Percentiles rank a stretch among this genome's conserved stretches.
These are phyloP conservation scores for Scaptodrosophila latifasciaeformis DNA, from an alignment of 2,888 invertebrate species.

Conservation along the genomic window DNA sequence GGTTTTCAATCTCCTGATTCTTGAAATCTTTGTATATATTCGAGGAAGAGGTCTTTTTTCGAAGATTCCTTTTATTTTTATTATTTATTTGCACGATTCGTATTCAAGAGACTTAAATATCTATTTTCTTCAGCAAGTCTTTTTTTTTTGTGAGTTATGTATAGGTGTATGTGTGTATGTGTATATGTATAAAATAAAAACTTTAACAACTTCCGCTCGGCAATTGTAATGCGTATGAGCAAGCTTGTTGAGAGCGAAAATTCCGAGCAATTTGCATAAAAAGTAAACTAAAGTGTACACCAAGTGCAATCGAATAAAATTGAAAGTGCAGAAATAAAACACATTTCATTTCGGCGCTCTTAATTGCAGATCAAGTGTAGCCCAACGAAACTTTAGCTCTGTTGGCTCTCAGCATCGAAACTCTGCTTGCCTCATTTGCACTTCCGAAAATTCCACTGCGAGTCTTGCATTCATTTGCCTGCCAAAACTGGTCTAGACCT, in stretches of 20 bases:
- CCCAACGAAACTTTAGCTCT: not conserved
- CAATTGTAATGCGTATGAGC: slow-evolving; percentile 9
- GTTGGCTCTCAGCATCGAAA: not conserved
- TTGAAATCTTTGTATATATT: too few relatives aligned
- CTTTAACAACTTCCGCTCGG: slow-evolving; percentile 2
- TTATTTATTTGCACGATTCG: too few relatives aligned
- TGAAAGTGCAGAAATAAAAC: slow-evolving; percentile 40
- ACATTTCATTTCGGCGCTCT: slow-evolving; percentile 57
- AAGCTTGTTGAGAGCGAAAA: slow-evolving; percentile 40
- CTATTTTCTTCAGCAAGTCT: too few relatives aligned
- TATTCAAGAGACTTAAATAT: too few relatives aligned
- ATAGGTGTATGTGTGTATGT: too few relatives aligned
- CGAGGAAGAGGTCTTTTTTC: too few relatives aligned
- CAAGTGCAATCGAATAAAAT: not conserved
- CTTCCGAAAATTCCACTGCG: slow-evolving; percentile 23
- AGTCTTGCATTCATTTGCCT: not conserved
- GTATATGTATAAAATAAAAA: too few relatives aligned
- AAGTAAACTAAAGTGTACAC: not conserved
- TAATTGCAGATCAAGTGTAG: slow-evolving; percentile 64
- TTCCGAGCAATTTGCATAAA: slow-evolving; percentile 53
- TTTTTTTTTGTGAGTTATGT: too few relatives aligned
- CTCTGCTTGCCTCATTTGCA: too few relatives aligned
- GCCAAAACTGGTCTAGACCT: slow-evolving; percentile 53
- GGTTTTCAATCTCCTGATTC: too few relatives aligned
- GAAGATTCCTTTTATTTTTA: too few relatives aligned